Percentiles rank a stretch among this genome's conserved stretches.
Conservation (phyloP, 2,888 invertebrate species). For the Athripsodes cinereus region DNA sequence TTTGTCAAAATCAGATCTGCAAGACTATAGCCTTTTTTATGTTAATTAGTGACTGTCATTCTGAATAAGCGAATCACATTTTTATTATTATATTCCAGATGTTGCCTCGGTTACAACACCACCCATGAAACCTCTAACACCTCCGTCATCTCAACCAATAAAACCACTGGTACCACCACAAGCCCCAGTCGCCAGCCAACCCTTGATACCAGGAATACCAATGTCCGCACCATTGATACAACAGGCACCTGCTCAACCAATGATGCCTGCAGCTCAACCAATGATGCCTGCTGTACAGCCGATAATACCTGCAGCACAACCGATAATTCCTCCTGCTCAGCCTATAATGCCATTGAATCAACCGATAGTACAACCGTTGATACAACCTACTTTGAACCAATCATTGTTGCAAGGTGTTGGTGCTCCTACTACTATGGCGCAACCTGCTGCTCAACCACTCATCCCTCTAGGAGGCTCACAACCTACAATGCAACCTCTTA, state of each 20-base stretch:
- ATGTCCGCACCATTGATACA: slow-evolving; percentile 35
- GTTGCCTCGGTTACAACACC: slow-evolving; percentile 9
- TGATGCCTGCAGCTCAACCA: slow-evolving; percentile 20
- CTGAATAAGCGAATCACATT: too few species aligned
- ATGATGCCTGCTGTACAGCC: slow-evolving; percentile 22
- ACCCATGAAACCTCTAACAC: slow-evolving; percentile 20
- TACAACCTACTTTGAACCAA: slow-evolving; percentile 12
- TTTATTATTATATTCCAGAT: too few species aligned
- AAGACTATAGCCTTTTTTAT: too few species aligned
- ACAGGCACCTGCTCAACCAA: slow-evolving; percentile 13
- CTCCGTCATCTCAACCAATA: slow-evolving; percentile 28
- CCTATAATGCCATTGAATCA: slow-evolving; percentile 20
- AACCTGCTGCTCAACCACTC: slow-evolving; percentile 23
- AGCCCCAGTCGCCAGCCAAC: slow-evolving; percentile 24
- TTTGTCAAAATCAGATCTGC: too few species aligned
- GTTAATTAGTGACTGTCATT: too few species aligned
- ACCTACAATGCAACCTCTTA: slow-evolving; percentile 13
- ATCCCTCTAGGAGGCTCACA: slow-evolving; percentile 5
- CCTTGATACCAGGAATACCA: slow-evolving; percentile 25
- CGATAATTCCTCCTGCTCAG: slow-evolving; percentile 15
- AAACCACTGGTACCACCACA: slow-evolving; percentile 39
- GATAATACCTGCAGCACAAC: slow-evolving; percentile 21
- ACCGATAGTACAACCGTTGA: not conserved
- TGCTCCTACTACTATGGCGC: slow-evolving; percentile 30
- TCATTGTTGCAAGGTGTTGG: slow-evolving; percentile 10